Conservation (phyloP, 2,797 vertebrate genomes). For the Perodicticus potto region DNA sequence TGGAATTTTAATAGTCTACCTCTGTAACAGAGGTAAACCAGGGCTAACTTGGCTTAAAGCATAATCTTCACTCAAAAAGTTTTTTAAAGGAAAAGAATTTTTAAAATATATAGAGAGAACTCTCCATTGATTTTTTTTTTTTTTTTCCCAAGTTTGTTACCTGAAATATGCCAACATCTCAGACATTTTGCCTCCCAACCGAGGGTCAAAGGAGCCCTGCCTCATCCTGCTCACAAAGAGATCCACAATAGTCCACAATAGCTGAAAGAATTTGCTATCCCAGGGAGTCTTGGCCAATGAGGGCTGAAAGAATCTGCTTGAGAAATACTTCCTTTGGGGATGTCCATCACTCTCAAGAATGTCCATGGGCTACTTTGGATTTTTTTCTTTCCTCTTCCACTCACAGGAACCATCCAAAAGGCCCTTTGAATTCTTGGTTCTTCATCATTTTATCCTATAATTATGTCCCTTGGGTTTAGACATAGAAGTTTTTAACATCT, state of each 20-base stretch:
- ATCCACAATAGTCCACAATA: background rate
- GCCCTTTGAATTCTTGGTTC: background rate
- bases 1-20: background rate
- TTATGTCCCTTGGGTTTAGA: constrained; percentile 23
- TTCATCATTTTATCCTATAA: constrained; percentile 21
- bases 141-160: background rate
- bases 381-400: background rate
- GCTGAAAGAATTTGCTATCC: background rate
- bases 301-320: background rate
- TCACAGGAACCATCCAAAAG: background rate
- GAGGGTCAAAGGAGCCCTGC: background rate
- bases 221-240: background rate
- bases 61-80: constrained; percentile 11
- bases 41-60: background rate
- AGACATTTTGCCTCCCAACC: background rate
- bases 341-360: background rate
- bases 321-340: background rate
- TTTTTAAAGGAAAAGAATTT: background rate
- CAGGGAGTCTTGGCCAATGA: background rate
- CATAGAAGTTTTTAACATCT: constrained; percentile 15
- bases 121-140: background rate
- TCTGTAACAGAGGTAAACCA: constrained; percentile 19
- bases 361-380: background rate
- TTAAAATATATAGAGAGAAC: background rate
- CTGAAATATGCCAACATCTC: background rate